Evolutionary conservation across 2,113 vertebrate genomes (phyloP), one percentile per base, ranked within the genome.

Genomic region (Saguinus midas): DNA sequence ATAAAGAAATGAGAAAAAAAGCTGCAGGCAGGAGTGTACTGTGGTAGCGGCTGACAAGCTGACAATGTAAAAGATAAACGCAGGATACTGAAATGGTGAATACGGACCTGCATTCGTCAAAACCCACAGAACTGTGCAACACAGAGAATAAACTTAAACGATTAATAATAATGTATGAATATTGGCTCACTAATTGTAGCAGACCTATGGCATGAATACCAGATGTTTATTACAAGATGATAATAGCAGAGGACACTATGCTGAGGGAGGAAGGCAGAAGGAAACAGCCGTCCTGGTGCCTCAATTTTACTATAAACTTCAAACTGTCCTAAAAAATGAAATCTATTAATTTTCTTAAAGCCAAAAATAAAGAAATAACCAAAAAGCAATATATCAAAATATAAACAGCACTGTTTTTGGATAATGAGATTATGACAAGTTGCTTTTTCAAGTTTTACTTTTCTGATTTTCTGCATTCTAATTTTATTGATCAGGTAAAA

Each of bases 381-480:
- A 90, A 43, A 91, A 58, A 43, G 27, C 89, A 94, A 75, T 11
- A 55, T 35, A 90, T 76, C 6, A 76, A 82, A 87, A 79, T 68
- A 52, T 37, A 48, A 84, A 29, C 86, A 78, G 76, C 40, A 64
- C 52, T n/a, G 4, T 40, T 52, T 87, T 37, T n/a, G 52, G 48
- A 58, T 78, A 35, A 27, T 37, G 83, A 64, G 27, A 64, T 85
- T 81, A 76, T 88, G 10, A 61, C 45, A 12, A 83, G 25, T 43
- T 88, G 52, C 21, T 45, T 66, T 90, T 66, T 5, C 43, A 0
- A 45, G 43, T 90, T 52, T 73, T 32, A 16, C 76, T 87, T 76
- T 82, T 94, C 32, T 61, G 57, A 76, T 72, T 73, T 79, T 23
- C 80, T 87, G 57, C 43, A 21, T 90, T 78, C 43, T 87, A 16